phyloP scores from a whole-genome alignment of 1,140 invertebrate species.

The Tetraneura akinire region DNA sequence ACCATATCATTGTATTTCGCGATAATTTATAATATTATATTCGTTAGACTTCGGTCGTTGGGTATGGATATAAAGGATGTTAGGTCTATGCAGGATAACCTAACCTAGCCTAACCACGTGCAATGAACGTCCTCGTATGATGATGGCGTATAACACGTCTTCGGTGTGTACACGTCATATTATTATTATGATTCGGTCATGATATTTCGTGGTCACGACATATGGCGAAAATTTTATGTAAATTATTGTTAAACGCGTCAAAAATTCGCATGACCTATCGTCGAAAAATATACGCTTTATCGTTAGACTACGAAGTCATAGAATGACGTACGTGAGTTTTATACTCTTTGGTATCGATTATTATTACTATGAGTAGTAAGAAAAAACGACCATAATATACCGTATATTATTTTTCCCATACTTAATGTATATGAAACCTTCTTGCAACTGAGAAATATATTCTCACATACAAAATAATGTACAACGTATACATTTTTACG shows the following conservation, averaged over 20 bases:
- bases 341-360: too few relatives aligned
- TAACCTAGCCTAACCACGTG: too few relatives aligned
- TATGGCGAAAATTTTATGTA: neutral
- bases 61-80: too few relatives aligned
- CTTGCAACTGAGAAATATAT: neutral
- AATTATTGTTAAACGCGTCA: neutral
- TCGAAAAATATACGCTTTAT: slow-evolving; percentile 3
- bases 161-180: neutral
- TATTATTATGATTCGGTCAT: too few relatives aligned
- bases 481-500: too few relatives aligned
- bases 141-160: too few relatives aligned
- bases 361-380: too few relatives aligned
- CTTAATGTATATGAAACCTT: neutral
- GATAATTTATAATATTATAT: too few relatives aligned
- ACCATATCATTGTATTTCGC: too few relatives aligned
- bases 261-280: slow-evolving; percentile 5
- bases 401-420: neutral
- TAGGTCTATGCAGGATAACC: too few relatives aligned
- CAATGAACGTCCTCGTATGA: too few relatives aligned
- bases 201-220: slow-evolving; percentile 13
- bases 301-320: neutral
- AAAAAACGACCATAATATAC: neutral
- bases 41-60: too few relatives aligned
- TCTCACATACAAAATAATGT: neutral
- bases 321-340: neutral